Evolutionary conservation across 2,797 vertebrate species (phyloP).

Genomic region (Taenioides sp.): DNA sequence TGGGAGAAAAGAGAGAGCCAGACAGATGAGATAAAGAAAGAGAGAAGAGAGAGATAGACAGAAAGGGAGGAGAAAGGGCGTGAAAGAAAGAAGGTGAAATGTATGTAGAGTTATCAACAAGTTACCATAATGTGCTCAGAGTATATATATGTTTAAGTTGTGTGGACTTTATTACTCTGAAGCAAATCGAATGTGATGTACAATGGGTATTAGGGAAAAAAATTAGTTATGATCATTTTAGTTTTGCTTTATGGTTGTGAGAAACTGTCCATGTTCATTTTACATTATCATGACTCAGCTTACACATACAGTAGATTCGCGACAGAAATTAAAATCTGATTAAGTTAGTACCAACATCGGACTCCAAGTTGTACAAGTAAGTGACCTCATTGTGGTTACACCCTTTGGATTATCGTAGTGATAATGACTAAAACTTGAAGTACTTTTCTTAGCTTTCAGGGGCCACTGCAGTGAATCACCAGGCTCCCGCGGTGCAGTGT

Average conservation of each 20-base stretch:
- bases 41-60: too few species aligned
- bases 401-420: slow-evolving; percentile 8
- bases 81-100: too few species aligned
- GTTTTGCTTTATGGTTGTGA: neutral
- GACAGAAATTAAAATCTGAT: neutral
- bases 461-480: neutral
- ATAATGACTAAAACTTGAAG: slow-evolving; percentile 15
- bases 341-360: neutral
- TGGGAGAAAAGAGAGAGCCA: too few species aligned
- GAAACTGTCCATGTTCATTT: neutral
- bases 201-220: neutral
- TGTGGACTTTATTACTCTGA: neutral
- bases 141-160: neutral
- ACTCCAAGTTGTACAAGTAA: neutral
- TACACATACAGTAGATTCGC: neutral
- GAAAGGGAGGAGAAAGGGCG: too few species aligned
- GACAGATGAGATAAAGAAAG: too few species aligned
- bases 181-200: neutral
- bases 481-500: neutral
- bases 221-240: neutral
- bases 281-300: neutral
- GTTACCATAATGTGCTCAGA: neutral
- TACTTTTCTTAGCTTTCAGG: neutral
- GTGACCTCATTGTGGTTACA: slow-evolving; percentile 8
- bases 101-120: neutral